These are phyloP conservation scores for Endomychus coccineus DNA, from an alignment of 2,888 invertebrate species.

Conservation along the genomic window DNA sequence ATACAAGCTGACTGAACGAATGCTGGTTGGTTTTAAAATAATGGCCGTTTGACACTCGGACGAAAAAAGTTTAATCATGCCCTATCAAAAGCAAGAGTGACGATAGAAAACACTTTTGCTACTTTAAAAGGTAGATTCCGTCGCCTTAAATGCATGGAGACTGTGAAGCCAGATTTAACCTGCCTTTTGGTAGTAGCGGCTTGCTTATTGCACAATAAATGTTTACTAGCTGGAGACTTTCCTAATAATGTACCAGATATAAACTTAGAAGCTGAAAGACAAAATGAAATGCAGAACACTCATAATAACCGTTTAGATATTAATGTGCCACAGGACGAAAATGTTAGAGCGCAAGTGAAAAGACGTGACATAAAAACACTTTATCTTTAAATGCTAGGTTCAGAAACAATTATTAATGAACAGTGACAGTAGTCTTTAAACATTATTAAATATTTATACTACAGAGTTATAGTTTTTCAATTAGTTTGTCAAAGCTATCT, in stretches of 20 bases:
- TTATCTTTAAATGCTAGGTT: too few species aligned
- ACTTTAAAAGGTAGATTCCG: slow-evolving; percentile 24
- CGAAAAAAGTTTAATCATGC: slow-evolving; percentile 21
- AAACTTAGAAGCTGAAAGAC: neutral
- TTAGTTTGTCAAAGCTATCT: too few species aligned
- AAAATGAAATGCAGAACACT: too few species aligned
- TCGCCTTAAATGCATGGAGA: slow-evolving; percentile 20
- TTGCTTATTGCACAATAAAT: slow-evolving; percentile 23
- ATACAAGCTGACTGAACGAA: slow-evolving; percentile 2
- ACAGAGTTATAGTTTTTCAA: too few species aligned
- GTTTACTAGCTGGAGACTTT: slow-evolving; percentile 16
- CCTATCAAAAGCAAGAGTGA: slow-evolving; percentile 16
- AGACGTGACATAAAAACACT: too few species aligned
- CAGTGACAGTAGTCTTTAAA: too few species aligned
- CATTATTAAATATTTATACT: too few species aligned
- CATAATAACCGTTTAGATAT: too few species aligned
- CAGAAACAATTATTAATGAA: too few species aligned
- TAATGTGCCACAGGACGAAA: too few species aligned
- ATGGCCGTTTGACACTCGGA: too few species aligned
- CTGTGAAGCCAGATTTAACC: slow-evolving; percentile 19
- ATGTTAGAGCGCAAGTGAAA: too few species aligned
- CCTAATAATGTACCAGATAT: slow-evolving; percentile 9
- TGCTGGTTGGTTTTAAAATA: slow-evolving; percentile 6
- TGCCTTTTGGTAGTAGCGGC: slow-evolving; percentile 18
- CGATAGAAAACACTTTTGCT: slow-evolving; percentile 24